Evolutionary conservation across 2,888 invertebrate species (phyloP), one percentile per base, ranked within the genome.

Genomic region (Ametastegia equiseti): DNA sequence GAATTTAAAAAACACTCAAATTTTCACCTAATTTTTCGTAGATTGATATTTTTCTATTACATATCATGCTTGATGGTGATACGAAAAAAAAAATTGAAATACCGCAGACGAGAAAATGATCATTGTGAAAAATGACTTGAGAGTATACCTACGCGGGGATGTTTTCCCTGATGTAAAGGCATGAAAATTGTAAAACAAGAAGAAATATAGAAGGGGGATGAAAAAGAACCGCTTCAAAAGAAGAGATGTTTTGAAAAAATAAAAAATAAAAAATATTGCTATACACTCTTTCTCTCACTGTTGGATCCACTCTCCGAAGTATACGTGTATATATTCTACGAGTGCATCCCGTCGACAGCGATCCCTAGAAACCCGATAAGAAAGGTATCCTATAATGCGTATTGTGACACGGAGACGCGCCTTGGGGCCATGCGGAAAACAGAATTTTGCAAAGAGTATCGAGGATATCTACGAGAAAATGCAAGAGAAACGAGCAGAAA

Each of bases 311-410:
- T 67, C 19, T 67, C 3, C 65, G 36, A 39, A 13, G n/a, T n/a
- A n/a, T n/a, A n/a, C n/a, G n/a, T 60, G 23, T 60, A 60, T n/a
- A 7, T 19, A 65, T 39, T 39, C 65, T 39, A 67, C 39, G 39
- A 67, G 65, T 67, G 65, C 65, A 67, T 67, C 11, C n/a, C 30
- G 27, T 30, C 27, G 71, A 71, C 71, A 71, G 45, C 7, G 71
- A 71, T 71, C 47, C 47, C 47, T 47, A 11, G 47, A 47, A 71
- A 71, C 45, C 71, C 47, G 47, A 71, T 71, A 71, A 71, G 27
- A 30, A 47, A 47, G 27, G 71, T 71, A 71, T 71, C 71, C 30
- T 47, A 71, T 71, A 71, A 71, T 71, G 71, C 71, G 71, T 47
- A 71, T 71, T 71, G 71, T 71, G 71, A 45, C 47, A 45, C 27